Base-by-base conservation (phyloP, 2,113 vertebrate species). In the Triplophysa dalaica region DNA sequence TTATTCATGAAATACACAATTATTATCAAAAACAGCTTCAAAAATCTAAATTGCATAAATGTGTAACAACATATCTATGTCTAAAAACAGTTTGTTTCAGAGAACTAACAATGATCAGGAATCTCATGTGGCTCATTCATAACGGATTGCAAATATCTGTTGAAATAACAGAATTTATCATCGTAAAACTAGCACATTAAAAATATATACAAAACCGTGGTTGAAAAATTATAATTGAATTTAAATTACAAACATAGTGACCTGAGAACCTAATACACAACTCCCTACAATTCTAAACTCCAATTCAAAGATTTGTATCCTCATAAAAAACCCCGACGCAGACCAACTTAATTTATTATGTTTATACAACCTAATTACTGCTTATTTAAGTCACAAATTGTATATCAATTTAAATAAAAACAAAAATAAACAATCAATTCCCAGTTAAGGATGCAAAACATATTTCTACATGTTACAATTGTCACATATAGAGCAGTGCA, bases 401-500 rank as follows among this genome's bases (percentile, higher is more conserved):
- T 2, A 29, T 61, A 26, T 63, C 0, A 1, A 50, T 63, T 75
- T 75, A 75, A 75, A 75, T 75, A 75, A 63, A 75, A 75, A 38
- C 73, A 50, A 75, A 48, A 75, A 75, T 63, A 70, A 33, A 75
- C 60, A 75, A 26, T 63, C 60, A 75, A 75, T 26, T 75, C 22
- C 60, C 4, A 75, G 11, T 63, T 41, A 63, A 56, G 24, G 16
- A 4, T n/a, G 61, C 26, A 78, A 82, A 45, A 43, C 33, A 16
- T 14, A 9, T 64, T 17, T 78, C 67, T 13, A 8, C 54, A 54
- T 45, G 72, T 69, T n/a, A 78, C 70, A 16, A 68, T 52, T 12
- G 38, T 63, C 19, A 48, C 50, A 52, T 82, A 22, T 65, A 83
- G 70, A 21, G 43, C 82, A 84, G 82, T 84, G 79, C 82, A 84